A percentile compares a stretch with the other conserved stretches of the same genome.
Conservation (phyloP, 2,888 invertebrate species). For the Oxyscelio sp. region DNA sequence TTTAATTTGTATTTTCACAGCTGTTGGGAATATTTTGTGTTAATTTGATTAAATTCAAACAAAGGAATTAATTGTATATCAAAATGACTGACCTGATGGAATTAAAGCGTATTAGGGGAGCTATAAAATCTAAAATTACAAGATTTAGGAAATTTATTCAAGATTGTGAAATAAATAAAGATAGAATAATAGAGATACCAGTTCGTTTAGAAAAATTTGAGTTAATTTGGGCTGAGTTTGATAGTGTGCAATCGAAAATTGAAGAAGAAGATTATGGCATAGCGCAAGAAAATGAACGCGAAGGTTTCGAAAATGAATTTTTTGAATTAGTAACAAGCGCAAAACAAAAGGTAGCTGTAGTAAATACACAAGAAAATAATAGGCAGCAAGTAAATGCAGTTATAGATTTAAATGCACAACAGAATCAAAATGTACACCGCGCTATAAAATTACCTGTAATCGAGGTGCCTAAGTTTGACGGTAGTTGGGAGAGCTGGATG, state of each 20-base stretch:
- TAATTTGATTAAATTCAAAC: too few species aligned
- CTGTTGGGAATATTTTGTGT: too few species aligned
- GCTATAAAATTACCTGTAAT: constrained; percentile 41
- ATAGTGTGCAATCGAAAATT: constrained; percentile 6
- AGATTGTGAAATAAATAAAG: neutral
- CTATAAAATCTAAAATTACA: neutral
- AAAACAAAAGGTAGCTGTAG: too few species aligned
- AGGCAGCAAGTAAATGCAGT: too few species aligned
- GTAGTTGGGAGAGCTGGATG: too few species aligned
- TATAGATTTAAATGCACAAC: neutral
- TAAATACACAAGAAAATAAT: too few species aligned
- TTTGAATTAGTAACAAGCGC: neutral
- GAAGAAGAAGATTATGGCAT: neutral
- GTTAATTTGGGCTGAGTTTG: neutral
- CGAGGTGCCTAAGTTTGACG: too few species aligned
- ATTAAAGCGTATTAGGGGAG: neutral
- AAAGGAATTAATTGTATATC: neutral
- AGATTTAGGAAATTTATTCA: constrained; percentile 3
- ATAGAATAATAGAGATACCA: neutral
- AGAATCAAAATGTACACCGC: neutral
- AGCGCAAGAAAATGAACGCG: neutral
- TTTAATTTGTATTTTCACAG: too few species aligned
- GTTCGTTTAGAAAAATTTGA: constrained; percentile 16
- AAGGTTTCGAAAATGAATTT: neutral
- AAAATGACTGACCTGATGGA: constrained; percentile 16